Evolutionary conservation across 2,888 invertebrate species (phyloP).

Genomic region (Microctonus aethiopoides): DNA sequence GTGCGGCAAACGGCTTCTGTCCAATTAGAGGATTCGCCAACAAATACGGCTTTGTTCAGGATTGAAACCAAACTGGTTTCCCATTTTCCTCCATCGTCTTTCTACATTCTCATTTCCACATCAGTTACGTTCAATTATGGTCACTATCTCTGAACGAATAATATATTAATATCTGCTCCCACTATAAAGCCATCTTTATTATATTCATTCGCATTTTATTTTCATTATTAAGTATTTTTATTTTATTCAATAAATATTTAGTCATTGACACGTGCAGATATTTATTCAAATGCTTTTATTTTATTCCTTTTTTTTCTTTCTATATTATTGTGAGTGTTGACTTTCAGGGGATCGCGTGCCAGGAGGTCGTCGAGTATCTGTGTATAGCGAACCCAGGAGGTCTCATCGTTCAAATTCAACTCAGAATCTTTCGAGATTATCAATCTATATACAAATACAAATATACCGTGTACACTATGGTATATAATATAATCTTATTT

Average conservation of each 20-base stretch:
- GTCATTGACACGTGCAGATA: not conserved
- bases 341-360: not conserved
- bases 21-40: slow-evolving; percentile 28
- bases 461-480: not conserved
- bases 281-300: not conserved
- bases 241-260: not conserved
- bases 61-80: slow-evolving; percentile 26
- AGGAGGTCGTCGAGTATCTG: not conserved
- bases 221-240: not conserved
- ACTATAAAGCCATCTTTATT: not conserved
- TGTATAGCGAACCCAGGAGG: not conserved
- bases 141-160: not conserved
- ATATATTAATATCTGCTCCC: too few species aligned
- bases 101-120: not conserved
- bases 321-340: not conserved
- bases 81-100: slow-evolving; percentile 2
- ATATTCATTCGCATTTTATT: not conserved
- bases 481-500: not conserved
- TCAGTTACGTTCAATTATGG: slow-evolving; percentile 3
- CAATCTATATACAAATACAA: not conserved
- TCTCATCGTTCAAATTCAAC: not conserved
- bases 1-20: slow-evolving; percentile 2
- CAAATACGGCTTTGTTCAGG: slow-evolving; percentile 19
- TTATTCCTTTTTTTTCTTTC: too few species aligned
- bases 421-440: not conserved